phyloP scores from a whole-genome alignment of 1,140 invertebrate genomes.

The Drosophila melanogaster region Release_6_plus_ISO1_MT NT_037436.4:18466001-18466500 shows the following conservation, averaged over 20 bases:
- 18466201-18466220: constrained; percentile 48
- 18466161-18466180: constrained; percentile 21
- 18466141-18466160: constrained; percentile 17
- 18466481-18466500: constrained; percentile 7
- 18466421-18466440: constrained; percentile 55
- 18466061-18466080: constrained; percentile 1
- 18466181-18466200: constrained; percentile 17
- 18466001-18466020: not conserved
- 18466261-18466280: constrained; percentile 19
- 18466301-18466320: constrained; percentile 2
- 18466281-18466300: constrained; percentile 1
- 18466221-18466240: constrained; percentile 4
- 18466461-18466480: constrained; percentile 47
- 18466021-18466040: not conserved
- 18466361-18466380: constrained; percentile 69
- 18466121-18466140: constrained; percentile 49
- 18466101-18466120: constrained; percentile 52
- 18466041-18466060: not conserved
- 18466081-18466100: constrained; percentile 27
- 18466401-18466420: constrained; percentile 72
- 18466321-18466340: not conserved
- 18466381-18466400: constrained; percentile 76
- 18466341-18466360: constrained; percentile 38
- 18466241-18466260: constrained; percentile 14
- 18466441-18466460: constrained; percentile 73